Conservation (phyloP, 2,888 invertebrate species). For the Cylindroiulus punctatus region DNA sequence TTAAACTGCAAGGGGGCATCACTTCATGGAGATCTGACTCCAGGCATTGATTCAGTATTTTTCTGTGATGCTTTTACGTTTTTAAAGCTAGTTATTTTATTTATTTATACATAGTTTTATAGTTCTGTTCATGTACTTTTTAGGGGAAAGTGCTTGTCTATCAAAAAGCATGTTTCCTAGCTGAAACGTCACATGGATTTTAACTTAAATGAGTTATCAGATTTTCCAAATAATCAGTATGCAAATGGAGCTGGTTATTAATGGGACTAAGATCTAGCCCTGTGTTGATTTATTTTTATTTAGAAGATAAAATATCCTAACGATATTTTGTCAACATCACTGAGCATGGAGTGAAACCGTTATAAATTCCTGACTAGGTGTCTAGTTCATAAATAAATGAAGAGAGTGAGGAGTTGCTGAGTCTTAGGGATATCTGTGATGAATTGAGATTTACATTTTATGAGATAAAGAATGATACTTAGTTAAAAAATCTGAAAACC, state of each 20-base stretch:
- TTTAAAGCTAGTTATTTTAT: conserved; percentile 21
- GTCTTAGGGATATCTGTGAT: no score
- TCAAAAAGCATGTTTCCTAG: background rate
- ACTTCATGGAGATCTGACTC: background rate
- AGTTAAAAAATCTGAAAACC: no score
- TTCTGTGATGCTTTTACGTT: conserved; percentile 37
- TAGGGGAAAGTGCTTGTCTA: background rate
- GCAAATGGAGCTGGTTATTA: background rate
- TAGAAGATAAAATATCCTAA: no score
- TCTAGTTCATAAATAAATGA: no score
- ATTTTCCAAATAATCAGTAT: background rate
- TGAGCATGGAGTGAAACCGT: no score
- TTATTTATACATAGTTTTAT: conserved; percentile 31
- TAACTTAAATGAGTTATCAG: background rate
- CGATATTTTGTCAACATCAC: no score
- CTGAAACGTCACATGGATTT: background rate
- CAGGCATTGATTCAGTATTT: conserved; percentile 10
- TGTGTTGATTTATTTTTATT: no score
- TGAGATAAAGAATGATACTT: no score
- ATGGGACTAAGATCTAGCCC: background rate
- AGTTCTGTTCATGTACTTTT: background rate
- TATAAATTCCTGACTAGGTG: no score
- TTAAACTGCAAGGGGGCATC: background rate
- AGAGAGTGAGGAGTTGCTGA: no score
- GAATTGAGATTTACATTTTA: no score